These are phyloP conservation scores for Amblyopsis hoosieri DNA, from an alignment of 2,797 vertebrate genomes.

Conservation along the genomic window DNA sequence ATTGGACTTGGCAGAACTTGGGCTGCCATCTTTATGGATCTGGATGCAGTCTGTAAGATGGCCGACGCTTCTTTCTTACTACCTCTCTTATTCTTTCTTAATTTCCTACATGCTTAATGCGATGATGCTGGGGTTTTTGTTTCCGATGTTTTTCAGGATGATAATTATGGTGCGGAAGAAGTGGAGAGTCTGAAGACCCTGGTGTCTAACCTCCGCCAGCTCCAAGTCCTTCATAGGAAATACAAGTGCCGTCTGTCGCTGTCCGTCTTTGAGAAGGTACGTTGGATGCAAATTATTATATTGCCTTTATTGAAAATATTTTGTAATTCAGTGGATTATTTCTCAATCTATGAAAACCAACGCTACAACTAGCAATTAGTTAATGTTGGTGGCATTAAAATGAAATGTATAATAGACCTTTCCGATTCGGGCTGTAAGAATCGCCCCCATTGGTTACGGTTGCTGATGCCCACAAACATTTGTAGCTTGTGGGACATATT, in stretches of 20 bases:
- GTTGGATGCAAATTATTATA: slow-evolving; percentile 1
- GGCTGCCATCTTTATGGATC: slow-evolving; percentile 79
- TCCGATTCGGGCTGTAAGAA: no score
- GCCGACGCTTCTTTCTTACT: background rate
- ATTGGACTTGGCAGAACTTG: slow-evolving; percentile 86
- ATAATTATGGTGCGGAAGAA: slow-evolving; percentile 78
- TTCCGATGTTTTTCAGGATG: slow-evolving; percentile 70
- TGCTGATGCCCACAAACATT: no score
- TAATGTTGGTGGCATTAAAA: no score
- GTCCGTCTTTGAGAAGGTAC: slow-evolving; percentile 91
- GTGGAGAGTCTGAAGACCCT: slow-evolving; percentile 81
- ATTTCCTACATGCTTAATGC: slow-evolving; percentile 26
- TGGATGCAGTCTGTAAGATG: slow-evolving; percentile 84
- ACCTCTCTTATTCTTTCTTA: slow-evolving; percentile 53
- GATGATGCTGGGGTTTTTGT: background rate
- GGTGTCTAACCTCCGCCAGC: slow-evolving; percentile 81
- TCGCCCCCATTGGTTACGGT: no score
- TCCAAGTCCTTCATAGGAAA: slow-evolving; percentile 86
- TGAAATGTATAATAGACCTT: no score
- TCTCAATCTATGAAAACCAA: no score
- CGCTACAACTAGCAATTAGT: no score
- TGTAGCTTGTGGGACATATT: no score
- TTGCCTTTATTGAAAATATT: no score
- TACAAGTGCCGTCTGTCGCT: slow-evolving; percentile 90
- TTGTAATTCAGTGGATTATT: no score